phyloP scores from a whole-genome alignment of 53 echinoderm and acorn worm species.

The Holothuria leucospilota region DNA sequence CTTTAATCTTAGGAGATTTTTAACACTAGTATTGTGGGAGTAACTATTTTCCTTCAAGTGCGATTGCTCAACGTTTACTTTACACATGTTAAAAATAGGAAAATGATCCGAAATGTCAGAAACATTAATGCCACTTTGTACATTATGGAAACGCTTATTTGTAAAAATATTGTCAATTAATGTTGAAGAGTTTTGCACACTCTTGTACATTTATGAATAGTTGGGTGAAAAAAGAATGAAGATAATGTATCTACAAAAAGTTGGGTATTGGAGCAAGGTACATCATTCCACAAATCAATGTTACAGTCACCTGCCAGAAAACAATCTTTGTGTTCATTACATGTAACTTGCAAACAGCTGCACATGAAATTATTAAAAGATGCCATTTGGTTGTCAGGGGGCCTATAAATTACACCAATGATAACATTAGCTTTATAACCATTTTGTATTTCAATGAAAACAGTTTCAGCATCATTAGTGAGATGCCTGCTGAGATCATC shows the following conservation, averaged over 20 bases:
- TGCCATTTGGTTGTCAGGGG: constrained; percentile 29
- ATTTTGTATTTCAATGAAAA: constrained; percentile 26
- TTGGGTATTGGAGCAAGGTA: constrained; percentile 23
- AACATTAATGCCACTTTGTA: constrained; percentile 4
- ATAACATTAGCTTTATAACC: constrained; percentile 12
- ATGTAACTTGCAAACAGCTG: not conserved
- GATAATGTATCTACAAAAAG: constrained; percentile 36
- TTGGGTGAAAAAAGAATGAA: constrained; percentile 29
- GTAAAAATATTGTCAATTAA: constrained; percentile 28
- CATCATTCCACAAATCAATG: constrained; percentile 21
- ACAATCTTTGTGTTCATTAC: constrained; percentile 30
- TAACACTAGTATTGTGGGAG: no score
- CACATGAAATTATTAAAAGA: no score
- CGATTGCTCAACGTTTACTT: no score
- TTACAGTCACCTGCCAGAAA: no score
- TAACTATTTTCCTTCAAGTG: no score
- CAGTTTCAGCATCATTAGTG: constrained; percentile 21
- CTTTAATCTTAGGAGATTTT: no score
- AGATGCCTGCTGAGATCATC: not conserved
- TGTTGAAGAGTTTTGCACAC: constrained; percentile 24
- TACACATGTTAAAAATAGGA: no score
- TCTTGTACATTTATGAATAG: constrained; percentile 27
- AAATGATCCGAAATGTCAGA: no score
- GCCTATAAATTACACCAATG: constrained; percentile 21
- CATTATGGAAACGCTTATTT: no score